Evolutionary conservation across 2,113 vertebrate genomes (phyloP).

Genomic region (Gobius niger): DNA sequence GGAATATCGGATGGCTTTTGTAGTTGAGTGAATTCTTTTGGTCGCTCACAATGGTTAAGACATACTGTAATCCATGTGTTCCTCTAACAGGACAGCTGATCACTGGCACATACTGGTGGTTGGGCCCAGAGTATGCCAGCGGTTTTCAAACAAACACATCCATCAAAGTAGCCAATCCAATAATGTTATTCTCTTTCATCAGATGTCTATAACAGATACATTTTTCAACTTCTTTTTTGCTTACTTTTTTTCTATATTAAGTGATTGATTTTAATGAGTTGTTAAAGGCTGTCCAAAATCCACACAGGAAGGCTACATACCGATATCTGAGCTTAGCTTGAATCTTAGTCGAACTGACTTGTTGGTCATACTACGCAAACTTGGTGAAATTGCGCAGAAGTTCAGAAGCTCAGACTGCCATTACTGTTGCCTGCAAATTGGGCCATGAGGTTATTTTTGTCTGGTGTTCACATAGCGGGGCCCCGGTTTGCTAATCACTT

Average conservation of each 20-base stretch:
- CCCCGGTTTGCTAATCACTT: conserved; percentile 73
- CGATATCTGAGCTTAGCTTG: neutral
- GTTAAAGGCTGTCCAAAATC: neutral
- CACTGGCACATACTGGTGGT: conserved; percentile 25
- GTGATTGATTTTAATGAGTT: too few relatives aligned
- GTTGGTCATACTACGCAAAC: neutral
- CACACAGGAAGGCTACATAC: neutral
- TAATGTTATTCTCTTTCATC: conserved; percentile 53
- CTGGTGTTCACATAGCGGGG: conserved; percentile 51
- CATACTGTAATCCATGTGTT: conserved; percentile 54
- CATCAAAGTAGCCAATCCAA: conserved; percentile 31
- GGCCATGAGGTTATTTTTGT: conserved; percentile 74
- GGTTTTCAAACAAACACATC: conserved; percentile 15
- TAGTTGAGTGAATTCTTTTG: conserved; percentile 54
- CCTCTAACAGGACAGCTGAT: conserved; percentile 57
- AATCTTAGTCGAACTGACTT: neutral
- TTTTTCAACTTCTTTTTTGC: neutral
- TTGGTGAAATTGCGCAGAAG: conserved; percentile 14
- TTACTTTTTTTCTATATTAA: too few relatives aligned
- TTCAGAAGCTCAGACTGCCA: conserved; percentile 23
- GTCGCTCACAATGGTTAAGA: conserved; percentile 48
- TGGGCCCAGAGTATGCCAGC: conserved; percentile 7
- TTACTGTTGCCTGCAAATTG: conserved; percentile 54
- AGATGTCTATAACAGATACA: conserved; percentile 2
- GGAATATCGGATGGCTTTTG: conserved; percentile 58